Evolutionary conservation across 2,888 invertebrate genomes (phyloP).

Genomic region (Ichneumoninae sp.): DNA sequence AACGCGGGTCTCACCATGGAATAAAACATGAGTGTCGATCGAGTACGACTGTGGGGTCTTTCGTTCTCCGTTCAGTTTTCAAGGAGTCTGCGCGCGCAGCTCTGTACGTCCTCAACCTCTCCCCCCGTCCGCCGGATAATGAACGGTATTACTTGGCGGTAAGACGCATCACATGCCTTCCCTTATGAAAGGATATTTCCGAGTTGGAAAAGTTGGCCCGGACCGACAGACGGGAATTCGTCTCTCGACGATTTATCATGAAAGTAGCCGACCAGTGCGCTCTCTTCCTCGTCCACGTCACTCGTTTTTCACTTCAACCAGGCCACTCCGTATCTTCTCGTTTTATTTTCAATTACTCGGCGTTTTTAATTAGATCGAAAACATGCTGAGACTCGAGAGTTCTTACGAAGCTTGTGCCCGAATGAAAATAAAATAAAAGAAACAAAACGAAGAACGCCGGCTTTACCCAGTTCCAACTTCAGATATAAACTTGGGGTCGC

Average conservation of each 20-base stretch:
- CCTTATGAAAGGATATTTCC: conserved; percentile 76
- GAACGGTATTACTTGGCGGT: conserved; percentile 71
- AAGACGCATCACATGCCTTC: conserved; percentile 67
- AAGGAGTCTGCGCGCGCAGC: conserved; percentile 46
- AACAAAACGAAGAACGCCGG: neutral
- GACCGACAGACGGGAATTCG: conserved; percentile 50
- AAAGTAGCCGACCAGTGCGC: conserved; percentile 32
- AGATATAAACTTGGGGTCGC: neutral
- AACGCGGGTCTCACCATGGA: conserved; percentile 50
- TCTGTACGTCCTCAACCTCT: conserved; percentile 14
- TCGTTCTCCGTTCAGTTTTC: neutral
- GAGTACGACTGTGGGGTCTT: conserved; percentile 50
- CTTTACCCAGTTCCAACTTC: neutral
- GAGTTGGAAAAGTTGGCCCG: conserved; percentile 73
- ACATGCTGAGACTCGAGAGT: conserved; percentile 16
- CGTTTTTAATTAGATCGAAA: conserved; percentile 61
- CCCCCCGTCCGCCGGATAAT: conserved; percentile 61
- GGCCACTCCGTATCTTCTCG: conserved; percentile 15
- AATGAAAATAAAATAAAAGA: conserved; percentile 12
- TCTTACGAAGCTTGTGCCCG: neutral
- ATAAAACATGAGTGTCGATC: conserved; percentile 67
- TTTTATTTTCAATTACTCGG: conserved; percentile 53
- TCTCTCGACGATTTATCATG: conserved; percentile 68
- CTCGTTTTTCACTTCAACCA: conserved; percentile 63
- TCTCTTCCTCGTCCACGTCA: conserved; percentile 44